These are phyloP conservation scores for Polyommatus iphigenia DNA, from an alignment of 2,888 invertebrate genomes.

Conservation along the genomic window DNA sequence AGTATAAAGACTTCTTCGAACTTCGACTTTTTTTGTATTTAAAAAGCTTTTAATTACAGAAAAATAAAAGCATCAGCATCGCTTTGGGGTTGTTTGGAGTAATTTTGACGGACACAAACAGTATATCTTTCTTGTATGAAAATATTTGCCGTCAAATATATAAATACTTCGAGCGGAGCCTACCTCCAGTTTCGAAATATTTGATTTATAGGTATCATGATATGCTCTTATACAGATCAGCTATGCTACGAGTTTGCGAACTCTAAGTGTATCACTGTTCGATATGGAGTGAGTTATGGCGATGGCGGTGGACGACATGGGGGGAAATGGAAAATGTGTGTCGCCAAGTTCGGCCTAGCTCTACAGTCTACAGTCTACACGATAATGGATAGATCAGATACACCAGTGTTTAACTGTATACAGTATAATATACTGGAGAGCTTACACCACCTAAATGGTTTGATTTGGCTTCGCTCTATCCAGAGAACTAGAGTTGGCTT, in stretches of 20 bases:
- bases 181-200: too few relatives aligned
- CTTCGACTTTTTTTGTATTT: too few relatives aligned
- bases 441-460: constrained; percentile 36
- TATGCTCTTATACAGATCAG: neutral
- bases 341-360: constrained; percentile 69
- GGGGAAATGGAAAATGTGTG: constrained; percentile 78
- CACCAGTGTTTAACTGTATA: constrained; percentile 43
- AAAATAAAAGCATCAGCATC: too few relatives aligned
- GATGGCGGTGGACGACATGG: constrained; percentile 60
- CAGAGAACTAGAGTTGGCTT: neutral
- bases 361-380: constrained; percentile 39
- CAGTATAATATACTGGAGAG: constrained; percentile 23
- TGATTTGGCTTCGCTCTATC: constrained; percentile 34
- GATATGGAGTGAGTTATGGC: constrained; percentile 75
- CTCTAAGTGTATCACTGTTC: constrained; percentile 54
- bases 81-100: too few relatives aligned
- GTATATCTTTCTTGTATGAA: too few relatives aligned
- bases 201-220: neutral
- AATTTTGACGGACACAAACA: too few relatives aligned
- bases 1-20: neutral
- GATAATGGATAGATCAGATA: constrained; percentile 78
- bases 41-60: too few relatives aligned
- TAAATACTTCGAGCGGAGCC: too few relatives aligned
- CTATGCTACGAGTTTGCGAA: neutral
- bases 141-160: too few relatives aligned